These are phyloP conservation scores for Agrochola litura DNA, from an alignment of 2,888 invertebrate genomes.

Conservation along the genomic window DNA sequence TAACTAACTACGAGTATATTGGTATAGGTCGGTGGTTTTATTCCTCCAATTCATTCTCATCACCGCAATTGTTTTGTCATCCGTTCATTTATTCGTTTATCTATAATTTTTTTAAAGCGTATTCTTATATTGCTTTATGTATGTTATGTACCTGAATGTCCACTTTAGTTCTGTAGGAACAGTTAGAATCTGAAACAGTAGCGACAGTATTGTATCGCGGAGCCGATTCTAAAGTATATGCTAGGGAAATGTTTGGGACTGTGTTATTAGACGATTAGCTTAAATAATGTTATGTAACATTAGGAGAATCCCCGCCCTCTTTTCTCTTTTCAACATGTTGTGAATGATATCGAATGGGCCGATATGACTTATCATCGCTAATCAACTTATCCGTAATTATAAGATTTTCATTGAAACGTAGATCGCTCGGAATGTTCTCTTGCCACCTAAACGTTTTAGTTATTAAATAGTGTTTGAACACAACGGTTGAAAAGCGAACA, in stretches of 20 bases:
- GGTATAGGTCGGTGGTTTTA: slow-evolving; percentile 63
- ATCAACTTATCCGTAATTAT: slow-evolving; percentile 58
- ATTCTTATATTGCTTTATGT: slow-evolving; percentile 65
- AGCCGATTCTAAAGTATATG: slow-evolving; percentile 64
- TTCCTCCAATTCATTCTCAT: slow-evolving; percentile 71
- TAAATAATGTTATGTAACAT: slow-evolving; percentile 71
- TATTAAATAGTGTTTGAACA: slow-evolving; percentile 74
- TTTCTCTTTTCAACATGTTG: slow-evolving; percentile 90
- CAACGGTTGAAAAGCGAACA: slow-evolving; percentile 90
- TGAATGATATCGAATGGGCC: slow-evolving; percentile 70
- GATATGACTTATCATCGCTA: slow-evolving; percentile 55
- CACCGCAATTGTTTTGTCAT: slow-evolving; percentile 65
- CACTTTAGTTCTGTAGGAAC: slow-evolving; percentile 63
- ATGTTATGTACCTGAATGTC: slow-evolving; percentile 83
- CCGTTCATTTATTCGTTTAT: slow-evolving; percentile 51
- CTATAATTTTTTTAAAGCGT: slow-evolving; percentile 40
- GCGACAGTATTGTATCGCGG: slow-evolving; percentile 48
- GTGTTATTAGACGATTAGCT: slow-evolving; percentile 87
- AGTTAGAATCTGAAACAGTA: slow-evolving; percentile 58
- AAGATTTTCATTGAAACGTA: slow-evolving; percentile 53
- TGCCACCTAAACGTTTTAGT: slow-evolving; percentile 77
- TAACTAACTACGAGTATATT: too few species aligned
- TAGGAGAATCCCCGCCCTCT: slow-evolving; percentile 78
- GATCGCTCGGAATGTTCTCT: slow-evolving; percentile 72
- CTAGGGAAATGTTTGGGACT: slow-evolving; percentile 84